Conservation (phyloP, 1,140 invertebrate genomes). For the Gonatopus flavifemur region DNA sequence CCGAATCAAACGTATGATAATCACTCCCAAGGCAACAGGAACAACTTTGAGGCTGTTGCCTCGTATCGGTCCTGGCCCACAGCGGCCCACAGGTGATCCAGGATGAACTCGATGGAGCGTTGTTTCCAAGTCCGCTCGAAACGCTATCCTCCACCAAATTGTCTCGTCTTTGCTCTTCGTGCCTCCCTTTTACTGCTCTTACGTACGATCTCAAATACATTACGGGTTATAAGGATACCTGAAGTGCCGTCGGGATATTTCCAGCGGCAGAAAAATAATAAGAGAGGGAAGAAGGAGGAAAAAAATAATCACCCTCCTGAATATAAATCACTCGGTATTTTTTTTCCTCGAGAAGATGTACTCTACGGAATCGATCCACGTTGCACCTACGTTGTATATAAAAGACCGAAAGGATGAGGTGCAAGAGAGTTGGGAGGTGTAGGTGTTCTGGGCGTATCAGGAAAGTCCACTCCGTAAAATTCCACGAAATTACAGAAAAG, state of each 20-base stretch:
- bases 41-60: not conserved
- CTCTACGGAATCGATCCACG: too few species aligned
- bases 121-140: too few species aligned
- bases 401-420: too few species aligned
- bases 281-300: not conserved
- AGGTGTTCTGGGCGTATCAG: too few species aligned
- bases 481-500: too few species aligned
- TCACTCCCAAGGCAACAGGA: not conserved
- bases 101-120: conserved; percentile 2
- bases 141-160: not conserved
- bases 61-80: conserved; percentile 15
- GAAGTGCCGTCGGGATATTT: conserved; percentile 34
- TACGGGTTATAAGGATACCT: conserved; percentile 46
- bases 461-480: too few species aligned
- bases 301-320: too few species aligned
- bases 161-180: conserved; percentile 40
- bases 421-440: too few species aligned
- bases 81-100: conserved; percentile 8
- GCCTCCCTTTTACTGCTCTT: conserved; percentile 44
- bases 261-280: conserved; percentile 30
- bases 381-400: too few species aligned
- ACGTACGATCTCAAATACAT: conserved; percentile 54
- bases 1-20: too few species aligned
- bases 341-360: too few species aligned
- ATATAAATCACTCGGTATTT: too few species aligned